Conservation (phyloP, 1,140 invertebrate genomes). For the Phocides pigmalion region DNA sequence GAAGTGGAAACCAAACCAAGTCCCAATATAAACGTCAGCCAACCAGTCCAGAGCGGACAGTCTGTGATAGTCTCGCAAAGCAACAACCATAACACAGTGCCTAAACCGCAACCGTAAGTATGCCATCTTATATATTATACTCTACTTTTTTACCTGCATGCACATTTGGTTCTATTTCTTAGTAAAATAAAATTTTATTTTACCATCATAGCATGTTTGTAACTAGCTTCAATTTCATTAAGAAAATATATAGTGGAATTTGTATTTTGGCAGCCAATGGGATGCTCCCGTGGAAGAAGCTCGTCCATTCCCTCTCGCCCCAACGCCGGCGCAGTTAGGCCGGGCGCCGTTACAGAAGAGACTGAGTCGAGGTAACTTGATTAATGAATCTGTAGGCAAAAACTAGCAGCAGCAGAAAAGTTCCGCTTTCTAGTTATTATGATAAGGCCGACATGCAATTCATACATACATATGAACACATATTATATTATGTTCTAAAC, state of each 20-base stretch:
- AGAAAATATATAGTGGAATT: not conserved
- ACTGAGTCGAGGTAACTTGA: constrained; percentile 90
- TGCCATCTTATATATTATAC: not conserved
- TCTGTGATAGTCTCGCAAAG: constrained; percentile 82
- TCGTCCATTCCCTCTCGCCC: constrained; percentile 91
- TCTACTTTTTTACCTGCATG: too few relatives aligned
- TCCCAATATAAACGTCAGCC: constrained; percentile 35
- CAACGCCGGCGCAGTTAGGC: constrained; percentile 96
- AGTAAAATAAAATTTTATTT: too few relatives aligned
- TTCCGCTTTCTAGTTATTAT: too few relatives aligned
- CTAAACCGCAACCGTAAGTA: constrained; percentile 55
- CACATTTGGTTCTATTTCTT: too few relatives aligned
- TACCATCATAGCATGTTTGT: too few relatives aligned
- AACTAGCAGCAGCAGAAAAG: too few relatives aligned
- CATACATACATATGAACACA: too few relatives aligned
- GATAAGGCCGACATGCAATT: too few relatives aligned
- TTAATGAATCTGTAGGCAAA: too few relatives aligned
- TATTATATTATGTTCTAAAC: too few relatives aligned
- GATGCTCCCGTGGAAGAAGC: constrained; percentile 60
- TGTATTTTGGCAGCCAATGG: constrained; percentile 57
- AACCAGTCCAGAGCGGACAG: constrained; percentile 55
- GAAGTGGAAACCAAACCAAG: constrained; percentile 51
- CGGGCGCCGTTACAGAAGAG: constrained; percentile 93
- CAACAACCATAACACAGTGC: constrained; percentile 41
- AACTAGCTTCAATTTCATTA: too few relatives aligned